phyloP scores from a whole-genome alignment of 2,113 vertebrate species.

The Castor canadensis region DNA sequence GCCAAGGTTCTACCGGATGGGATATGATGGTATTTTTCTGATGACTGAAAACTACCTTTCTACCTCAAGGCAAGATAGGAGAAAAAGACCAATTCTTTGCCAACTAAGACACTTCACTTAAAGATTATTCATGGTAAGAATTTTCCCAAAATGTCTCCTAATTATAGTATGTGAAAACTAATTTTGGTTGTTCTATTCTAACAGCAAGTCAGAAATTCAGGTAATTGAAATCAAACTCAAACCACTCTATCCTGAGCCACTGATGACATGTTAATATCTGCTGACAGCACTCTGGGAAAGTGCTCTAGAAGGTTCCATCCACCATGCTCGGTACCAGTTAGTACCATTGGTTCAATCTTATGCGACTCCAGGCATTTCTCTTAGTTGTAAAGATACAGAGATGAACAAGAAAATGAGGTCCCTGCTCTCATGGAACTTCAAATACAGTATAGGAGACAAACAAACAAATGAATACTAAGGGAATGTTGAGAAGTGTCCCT shows the following conservation, averaged over 20 bases:
- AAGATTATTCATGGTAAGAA: neutral
- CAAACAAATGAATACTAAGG: neutral
- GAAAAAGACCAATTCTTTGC: neutral
- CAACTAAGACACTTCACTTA: neutral
- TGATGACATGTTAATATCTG: neutral
- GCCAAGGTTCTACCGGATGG: neutral
- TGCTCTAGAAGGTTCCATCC: neutral
- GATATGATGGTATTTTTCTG: neutral
- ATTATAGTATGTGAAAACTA: neutral
- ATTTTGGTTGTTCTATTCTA: neutral
- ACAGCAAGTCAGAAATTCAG: constrained; percentile 3
- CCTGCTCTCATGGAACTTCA: neutral
- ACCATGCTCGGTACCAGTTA: neutral
- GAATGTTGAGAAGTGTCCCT: neutral
- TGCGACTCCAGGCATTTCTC: neutral
- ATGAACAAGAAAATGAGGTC: neutral
- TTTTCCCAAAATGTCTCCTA: neutral
- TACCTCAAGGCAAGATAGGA: neutral
- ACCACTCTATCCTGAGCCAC: neutral
- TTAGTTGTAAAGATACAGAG: neutral
- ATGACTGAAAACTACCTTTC: neutral
- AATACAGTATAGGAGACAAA: neutral
- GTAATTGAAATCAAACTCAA: neutral
- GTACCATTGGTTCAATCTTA: neutral
- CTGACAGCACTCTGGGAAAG: neutral